Percentiles rank a stretch among this genome's conserved stretches.
Conservation (phyloP, 1,140 invertebrate genomes). For the Frieseomelitta varia region DNA sequence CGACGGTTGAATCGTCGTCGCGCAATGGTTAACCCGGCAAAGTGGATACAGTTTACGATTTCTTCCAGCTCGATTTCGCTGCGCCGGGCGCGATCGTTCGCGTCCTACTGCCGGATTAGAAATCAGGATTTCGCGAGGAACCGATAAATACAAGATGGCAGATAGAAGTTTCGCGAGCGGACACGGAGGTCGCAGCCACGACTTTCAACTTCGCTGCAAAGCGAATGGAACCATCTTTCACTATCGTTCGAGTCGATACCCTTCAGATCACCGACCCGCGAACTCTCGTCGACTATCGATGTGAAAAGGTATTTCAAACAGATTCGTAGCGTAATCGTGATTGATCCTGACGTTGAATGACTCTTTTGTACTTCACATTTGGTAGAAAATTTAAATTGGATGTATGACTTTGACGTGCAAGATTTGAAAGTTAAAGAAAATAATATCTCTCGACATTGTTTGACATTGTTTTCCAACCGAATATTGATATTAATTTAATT, state of each 20-base stretch:
- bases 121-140: slow-evolving; percentile 43
- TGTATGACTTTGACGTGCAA: background rate
- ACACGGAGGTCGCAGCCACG: no score
- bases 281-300: background rate
- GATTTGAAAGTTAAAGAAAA: no score
- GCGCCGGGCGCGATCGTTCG: slow-evolving; percentile 25
- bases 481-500: no score
- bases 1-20: slow-evolving; percentile 45
- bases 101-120: slow-evolving; percentile 49
- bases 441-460: no score
- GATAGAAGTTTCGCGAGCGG: slow-evolving; percentile 41
- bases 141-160: slow-evolving; percentile 53
- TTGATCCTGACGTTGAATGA: background rate
- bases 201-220: background rate
- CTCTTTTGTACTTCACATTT: background rate
- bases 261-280: background rate
- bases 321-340: background rate
- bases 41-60: slow-evolving; percentile 58
- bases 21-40: slow-evolving; percentile 41
- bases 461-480: no score
- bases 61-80: slow-evolving; percentile 43
- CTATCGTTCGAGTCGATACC: background rate
- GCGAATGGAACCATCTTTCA: no score
- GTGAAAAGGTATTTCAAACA: background rate
- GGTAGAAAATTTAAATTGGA: background rate